Conservation (phyloP, 2,888 invertebrate genomes). For the Euplexia lucipara region DNA sequence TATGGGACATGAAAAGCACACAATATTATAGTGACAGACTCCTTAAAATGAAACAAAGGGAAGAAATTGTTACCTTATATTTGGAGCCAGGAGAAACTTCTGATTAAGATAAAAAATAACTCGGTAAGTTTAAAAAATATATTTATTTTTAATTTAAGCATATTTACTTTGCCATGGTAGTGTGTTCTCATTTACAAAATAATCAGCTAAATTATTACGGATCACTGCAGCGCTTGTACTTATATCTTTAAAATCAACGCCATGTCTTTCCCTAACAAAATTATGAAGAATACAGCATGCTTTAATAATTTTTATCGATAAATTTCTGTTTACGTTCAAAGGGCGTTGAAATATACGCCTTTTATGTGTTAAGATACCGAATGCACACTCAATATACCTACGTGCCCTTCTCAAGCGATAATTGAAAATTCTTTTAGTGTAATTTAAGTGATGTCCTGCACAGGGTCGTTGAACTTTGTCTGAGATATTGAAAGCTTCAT, state of each 20-base stretch:
- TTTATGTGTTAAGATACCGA: slow-evolving; percentile 27
- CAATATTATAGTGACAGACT: slow-evolving; percentile 21
- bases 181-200: slow-evolving; percentile 20
- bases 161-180: slow-evolving; percentile 21
- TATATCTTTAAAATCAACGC: slow-evolving; percentile 21
- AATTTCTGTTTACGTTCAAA: slow-evolving; percentile 23
- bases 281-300: slow-evolving; percentile 21
- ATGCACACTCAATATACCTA: slow-evolving; percentile 21
- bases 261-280: slow-evolving; percentile 23
- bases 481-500: slow-evolving; percentile 32
- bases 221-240: slow-evolving; percentile 21
- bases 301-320: slow-evolving; percentile 22
- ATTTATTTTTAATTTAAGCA: slow-evolving; percentile 21
- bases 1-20: slow-evolving; percentile 20
- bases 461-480: slow-evolving; percentile 34
- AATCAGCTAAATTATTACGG: slow-evolving; percentile 24
- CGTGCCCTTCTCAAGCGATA: slow-evolving; percentile 32
- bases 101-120: slow-evolving; percentile 26
- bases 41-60: slow-evolving; percentile 22
- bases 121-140: slow-evolving; percentile 23
- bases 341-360: slow-evolving; percentile 25
- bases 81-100: slow-evolving; percentile 20
- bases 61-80: slow-evolving; percentile 30
- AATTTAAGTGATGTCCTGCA: slow-evolving; percentile 30
- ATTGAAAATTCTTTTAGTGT: slow-evolving; percentile 34